A percentile compares a stretch with the other conserved stretches of the same genome.
Evolutionary conservation across 2,888 invertebrate genomes (phyloP).

Genomic region (Stratiomys singularior): DNA sequence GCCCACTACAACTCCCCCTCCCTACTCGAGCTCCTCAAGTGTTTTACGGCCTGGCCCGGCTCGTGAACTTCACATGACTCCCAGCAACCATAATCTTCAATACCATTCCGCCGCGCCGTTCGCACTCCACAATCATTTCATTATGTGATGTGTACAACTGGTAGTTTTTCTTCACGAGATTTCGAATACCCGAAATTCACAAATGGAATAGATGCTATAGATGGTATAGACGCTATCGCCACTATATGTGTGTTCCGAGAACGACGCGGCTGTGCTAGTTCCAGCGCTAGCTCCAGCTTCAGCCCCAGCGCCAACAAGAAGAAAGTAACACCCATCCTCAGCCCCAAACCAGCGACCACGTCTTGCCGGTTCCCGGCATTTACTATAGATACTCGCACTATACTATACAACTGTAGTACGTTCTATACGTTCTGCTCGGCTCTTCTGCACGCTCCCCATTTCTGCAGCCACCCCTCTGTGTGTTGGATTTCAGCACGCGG

Average conservation of each 20-base stretch:
- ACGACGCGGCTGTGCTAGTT: not conserved
- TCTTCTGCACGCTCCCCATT: not conserved
- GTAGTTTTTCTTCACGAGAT: constrained; percentile 35
- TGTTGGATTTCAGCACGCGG: constrained; percentile 32
- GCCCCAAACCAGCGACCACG: constrained; percentile 32
- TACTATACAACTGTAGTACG: constrained; percentile 26
- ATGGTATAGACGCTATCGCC: not conserved
- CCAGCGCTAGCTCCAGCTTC: not conserved
- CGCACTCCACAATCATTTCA: constrained; percentile 42
- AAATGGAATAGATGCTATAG: constrained; percentile 31
- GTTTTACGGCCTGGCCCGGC: constrained; percentile 8
- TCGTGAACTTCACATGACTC: not conserved
- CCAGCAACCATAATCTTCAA: constrained; percentile 23
- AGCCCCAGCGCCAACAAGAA: constrained; percentile 21
- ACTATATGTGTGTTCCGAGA: not conserved
- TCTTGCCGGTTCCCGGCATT: constrained; percentile 8
- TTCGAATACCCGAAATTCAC: constrained; percentile 41
- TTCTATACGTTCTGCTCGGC: not conserved
- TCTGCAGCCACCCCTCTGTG: not conserved
- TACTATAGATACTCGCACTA: constrained; percentile 23
- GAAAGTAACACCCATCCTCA: constrained; percentile 30
- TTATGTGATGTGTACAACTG: constrained; percentile 40
- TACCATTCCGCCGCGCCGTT: constrained; percentile 10
- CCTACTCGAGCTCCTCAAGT: constrained; percentile 8
- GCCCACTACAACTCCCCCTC: constrained; percentile 29